These are phyloP conservation scores for Amblyteles armatorius DNA, from an alignment of 2,888 invertebrate genomes.

Conservation along the genomic window DNA sequence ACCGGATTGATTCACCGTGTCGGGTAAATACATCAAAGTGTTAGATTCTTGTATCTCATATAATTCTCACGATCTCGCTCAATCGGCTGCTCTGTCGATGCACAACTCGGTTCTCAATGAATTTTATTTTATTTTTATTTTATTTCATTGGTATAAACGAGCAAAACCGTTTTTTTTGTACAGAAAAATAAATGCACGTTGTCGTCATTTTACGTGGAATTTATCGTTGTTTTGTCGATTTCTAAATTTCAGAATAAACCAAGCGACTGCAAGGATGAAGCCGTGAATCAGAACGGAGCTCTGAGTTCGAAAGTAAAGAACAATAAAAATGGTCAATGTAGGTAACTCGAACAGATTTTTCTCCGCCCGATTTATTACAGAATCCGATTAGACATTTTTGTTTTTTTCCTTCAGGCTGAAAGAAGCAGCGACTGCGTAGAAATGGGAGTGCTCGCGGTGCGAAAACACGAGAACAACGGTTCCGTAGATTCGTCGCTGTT, in stretches of 20 bases:
- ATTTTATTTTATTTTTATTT: neutral
- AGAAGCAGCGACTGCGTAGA: slow-evolving; percentile 25
- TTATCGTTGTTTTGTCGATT: too few relatives aligned
- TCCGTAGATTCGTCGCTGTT: slow-evolving; percentile 33
- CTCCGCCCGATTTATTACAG: neutral
- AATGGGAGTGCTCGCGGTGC: slow-evolving; percentile 33
- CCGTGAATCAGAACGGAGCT: neutral
- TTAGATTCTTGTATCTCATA: neutral
- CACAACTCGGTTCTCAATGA: neutral
- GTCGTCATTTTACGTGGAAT: too few relatives aligned
- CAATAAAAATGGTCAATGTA: slow-evolving; percentile 63
- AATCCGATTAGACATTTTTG: neutral
- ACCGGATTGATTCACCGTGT: neutral
- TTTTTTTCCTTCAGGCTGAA: slow-evolving; percentile 41
- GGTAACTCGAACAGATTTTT: slow-evolving; percentile 8
- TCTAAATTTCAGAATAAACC: neutral
- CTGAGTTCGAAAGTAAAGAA: neutral
- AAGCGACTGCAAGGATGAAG: neutral
- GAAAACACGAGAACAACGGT: slow-evolving; percentile 52
- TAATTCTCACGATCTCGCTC: neutral
- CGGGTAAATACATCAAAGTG: slow-evolving; percentile 33
- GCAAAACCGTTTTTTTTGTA: too few relatives aligned
- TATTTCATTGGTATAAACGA: neutral
- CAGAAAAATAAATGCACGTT: too few relatives aligned
- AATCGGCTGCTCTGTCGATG: neutral